These are phyloP conservation scores for Bujurquina vittata DNA, from an alignment of 2,113 vertebrate species.

Conservation along the genomic window DNA sequence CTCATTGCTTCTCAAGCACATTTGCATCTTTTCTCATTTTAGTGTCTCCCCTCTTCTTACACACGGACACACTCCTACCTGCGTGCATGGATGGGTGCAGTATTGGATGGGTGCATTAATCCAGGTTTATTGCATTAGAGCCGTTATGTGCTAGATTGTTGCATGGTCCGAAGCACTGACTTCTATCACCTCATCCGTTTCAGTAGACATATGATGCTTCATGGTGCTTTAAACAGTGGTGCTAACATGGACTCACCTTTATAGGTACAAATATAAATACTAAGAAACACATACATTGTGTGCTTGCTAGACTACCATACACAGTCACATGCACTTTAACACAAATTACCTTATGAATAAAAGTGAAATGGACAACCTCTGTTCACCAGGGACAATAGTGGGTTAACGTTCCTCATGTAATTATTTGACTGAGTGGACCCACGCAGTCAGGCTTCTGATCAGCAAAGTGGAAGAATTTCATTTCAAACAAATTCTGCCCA, in stretches of 20 bases:
- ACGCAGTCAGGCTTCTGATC: constrained; percentile 50
- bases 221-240: not conserved
- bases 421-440: constrained; percentile 49
- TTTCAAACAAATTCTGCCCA: constrained; percentile 36
- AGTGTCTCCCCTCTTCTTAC: not conserved
- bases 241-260: not conserved
- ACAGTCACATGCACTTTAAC: not conserved
- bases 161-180: not conserved
- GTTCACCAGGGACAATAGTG: constrained; percentile 33
- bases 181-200: not conserved
- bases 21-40: constrained; percentile 46
- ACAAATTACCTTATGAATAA: not conserved
- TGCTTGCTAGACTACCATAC: not conserved
- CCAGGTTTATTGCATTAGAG: not conserved
- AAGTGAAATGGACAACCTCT: not conserved
- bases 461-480: constrained; percentile 54
- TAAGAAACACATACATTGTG: not conserved
- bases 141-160: not conserved
- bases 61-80: not conserved
- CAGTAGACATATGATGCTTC: not conserved
- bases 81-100: not conserved
- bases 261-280: not conserved
- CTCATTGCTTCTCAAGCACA: not conserved
- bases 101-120: not conserved
- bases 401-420: constrained; percentile 52